Base-by-base conservation (phyloP, 2,797 vertebrate species). In the Atherinosoma microstoma region DNA sequence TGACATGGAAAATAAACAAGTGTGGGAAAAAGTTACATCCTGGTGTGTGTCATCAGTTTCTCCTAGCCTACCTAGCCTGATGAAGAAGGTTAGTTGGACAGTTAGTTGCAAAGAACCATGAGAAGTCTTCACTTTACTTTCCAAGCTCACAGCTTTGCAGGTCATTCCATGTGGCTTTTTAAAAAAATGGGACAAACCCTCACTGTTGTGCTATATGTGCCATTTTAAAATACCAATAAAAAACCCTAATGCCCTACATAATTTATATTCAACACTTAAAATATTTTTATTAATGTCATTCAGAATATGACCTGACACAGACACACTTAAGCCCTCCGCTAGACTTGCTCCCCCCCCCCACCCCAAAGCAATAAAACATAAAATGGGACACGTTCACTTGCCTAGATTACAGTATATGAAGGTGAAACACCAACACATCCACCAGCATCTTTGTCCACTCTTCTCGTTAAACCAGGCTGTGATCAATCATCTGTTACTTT, bases 401-500 rank as follows among this genome's bases (percentile, higher is more conserved):
- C 35, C 67, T 56, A 64, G 40, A 40, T 74, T n/a, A n/a, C n/a
- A n/a, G n/a, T 84, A 80, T 70, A 70, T 75, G 69, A 83, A 75
- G 64, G 64, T 76, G 60, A 76, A 80, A 75, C 71, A 78, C 75
- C 32, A 59, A 65, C 36, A 35, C 12, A 58, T 73, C 10, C 58
- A 27, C 57, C 49, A 24, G 40, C 83, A 66, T 58, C 63, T 58
- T 67, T 73, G 66, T 63, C 62, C 54, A 30, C 67, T 68, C 54
- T 54, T 51, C 66, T 22, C 40, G 9, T 73, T 38, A 84, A 79
- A 58, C 67, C 11, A 29, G 42, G 45, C 65, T 29, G 57, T 71
- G 63, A 67, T 84, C 82, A 70, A 63, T 84, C 77, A 70, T 76
- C 73, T 77, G 64, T 54, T 71, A 66, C 70, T 78, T 34, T 73